Percentiles rank a stretch among this genome's conserved stretches.
phyloP scores from a whole-genome alignment of 2,113 vertebrate genomes.

The Datnioides undecimradiatus region DNA sequence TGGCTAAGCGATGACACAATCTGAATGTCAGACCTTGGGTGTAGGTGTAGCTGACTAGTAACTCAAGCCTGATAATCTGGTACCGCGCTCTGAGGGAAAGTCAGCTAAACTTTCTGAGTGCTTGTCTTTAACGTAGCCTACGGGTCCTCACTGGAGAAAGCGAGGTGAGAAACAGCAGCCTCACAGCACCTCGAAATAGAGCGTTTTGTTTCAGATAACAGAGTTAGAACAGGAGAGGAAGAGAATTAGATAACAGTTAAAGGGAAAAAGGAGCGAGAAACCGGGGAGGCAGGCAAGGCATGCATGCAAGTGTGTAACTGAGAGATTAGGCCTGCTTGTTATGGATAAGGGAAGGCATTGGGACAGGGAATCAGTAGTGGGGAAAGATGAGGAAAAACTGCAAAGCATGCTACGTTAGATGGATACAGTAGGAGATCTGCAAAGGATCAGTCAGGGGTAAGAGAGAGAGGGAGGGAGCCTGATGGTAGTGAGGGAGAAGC shows the following conservation, averaged over 20 bases:
- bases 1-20: slow-evolving; percentile 37
- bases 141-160: slow-evolving; percentile 33
- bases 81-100: slow-evolving; percentile 48
- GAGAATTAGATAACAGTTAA: slow-evolving; percentile 65
- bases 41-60: slow-evolving; percentile 54
- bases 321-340: slow-evolving; percentile 65
- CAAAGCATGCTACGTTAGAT: slow-evolving; percentile 76
- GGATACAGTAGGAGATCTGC: slow-evolving; percentile 67
- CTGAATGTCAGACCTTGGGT: slow-evolving; percentile 39
- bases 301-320: slow-evolving; percentile 68
- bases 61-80: slow-evolving; percentile 63
- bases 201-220: slow-evolving; percentile 67
- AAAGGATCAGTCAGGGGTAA: slow-evolving; percentile 68
- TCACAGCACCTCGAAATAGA: slow-evolving; percentile 55
- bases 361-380: slow-evolving; percentile 46
- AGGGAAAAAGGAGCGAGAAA: slow-evolving; percentile 48
- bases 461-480: slow-evolving; percentile 55
- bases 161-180: slow-evolving; percentile 57
- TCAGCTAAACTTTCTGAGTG: slow-evolving; percentile 56
- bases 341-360: slow-evolving; percentile 63
- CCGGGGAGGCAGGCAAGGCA: slow-evolving; percentile 67
- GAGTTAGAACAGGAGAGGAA: slow-evolving; percentile 54
- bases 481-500: slow-evolving; percentile 53
- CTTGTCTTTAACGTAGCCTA: slow-evolving; percentile 43
- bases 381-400: slow-evolving; percentile 63